Conservation (phyloP, 1,140 invertebrate species). For the Polyergus mexicanus region DNA sequence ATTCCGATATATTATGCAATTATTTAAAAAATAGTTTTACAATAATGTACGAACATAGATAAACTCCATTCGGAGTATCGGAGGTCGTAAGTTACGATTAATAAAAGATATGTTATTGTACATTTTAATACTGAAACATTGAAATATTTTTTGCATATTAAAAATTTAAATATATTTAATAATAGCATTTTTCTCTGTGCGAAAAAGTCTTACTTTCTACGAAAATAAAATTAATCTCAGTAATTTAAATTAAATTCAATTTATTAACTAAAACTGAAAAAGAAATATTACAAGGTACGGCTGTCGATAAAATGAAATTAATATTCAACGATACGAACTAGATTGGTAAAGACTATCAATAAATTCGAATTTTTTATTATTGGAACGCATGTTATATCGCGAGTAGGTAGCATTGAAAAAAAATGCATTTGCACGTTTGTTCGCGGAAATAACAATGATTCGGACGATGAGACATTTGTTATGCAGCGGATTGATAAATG, state of each 20-base stretch:
- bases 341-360: background rate
- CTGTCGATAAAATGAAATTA: background rate
- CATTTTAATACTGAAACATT: no score
- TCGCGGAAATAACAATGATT: slow-evolving; percentile 10
- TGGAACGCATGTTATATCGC: background rate
- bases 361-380: background rate
- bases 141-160: background rate
- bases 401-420: background rate
- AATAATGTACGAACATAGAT: slow-evolving; percentile 8
- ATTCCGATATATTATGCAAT: slow-evolving; percentile 32
- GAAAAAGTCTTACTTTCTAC: background rate
- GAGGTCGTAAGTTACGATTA: background rate
- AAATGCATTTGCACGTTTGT: slow-evolving; percentile 1
- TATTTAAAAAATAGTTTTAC: slow-evolving; percentile 11
- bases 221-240: background rate
- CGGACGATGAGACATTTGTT: background rate
- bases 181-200: background rate
- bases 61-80: background rate
- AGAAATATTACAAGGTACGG: background rate
- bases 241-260: background rate
- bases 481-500: no score
- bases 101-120: background rate
- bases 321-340: background rate
- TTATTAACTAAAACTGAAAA: background rate
- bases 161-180: background rate